phyloP scores from a whole-genome alignment of 2,888 invertebrate species.

The Amiota communis region DNA sequence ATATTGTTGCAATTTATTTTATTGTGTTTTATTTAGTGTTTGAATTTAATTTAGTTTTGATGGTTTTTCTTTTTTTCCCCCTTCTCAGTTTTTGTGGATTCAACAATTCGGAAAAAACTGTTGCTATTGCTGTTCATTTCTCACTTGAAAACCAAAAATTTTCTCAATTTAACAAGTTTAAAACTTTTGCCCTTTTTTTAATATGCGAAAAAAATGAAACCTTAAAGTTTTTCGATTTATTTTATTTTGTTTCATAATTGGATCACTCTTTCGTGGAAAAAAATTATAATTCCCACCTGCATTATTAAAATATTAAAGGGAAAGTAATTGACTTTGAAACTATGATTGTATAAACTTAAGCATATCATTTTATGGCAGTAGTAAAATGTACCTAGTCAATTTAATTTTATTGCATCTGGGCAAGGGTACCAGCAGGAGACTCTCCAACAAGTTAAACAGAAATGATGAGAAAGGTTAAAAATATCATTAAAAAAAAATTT shows the following conservation, averaged over 20 bases:
- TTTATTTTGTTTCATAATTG: slow-evolving; percentile 27
- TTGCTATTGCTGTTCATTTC: slow-evolving; percentile 11
- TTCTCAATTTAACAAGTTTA: slow-evolving; percentile 55
- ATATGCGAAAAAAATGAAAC: slow-evolving; percentile 39
- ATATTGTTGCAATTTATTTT: slow-evolving; percentile 68
- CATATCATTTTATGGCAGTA: too few species aligned
- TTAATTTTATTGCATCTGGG: too few species aligned
- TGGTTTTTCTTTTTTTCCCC: slow-evolving; percentile 38
- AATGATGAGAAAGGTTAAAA: too few species aligned
- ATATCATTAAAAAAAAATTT: too few species aligned
- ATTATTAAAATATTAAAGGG: not conserved
- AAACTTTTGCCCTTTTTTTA: slow-evolving; percentile 51
- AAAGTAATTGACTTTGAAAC: too few species aligned
- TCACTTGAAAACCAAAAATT: not conserved
- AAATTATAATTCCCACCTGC: slow-evolving; percentile 16
- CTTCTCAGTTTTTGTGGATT: not conserved
- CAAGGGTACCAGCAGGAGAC: too few species aligned
- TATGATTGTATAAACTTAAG: too few species aligned
- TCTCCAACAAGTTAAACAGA: too few species aligned
- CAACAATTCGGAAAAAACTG: not conserved
- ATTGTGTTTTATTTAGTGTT: slow-evolving; percentile 60
- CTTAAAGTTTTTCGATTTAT: slow-evolving; percentile 63
- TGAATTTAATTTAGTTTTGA: slow-evolving; percentile 60
- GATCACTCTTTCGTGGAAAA: not conserved
- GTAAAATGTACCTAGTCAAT: too few species aligned